Conservation (phyloP, 2,113 vertebrate genomes). For the Ibidorhyncha struthersii region DNA sequence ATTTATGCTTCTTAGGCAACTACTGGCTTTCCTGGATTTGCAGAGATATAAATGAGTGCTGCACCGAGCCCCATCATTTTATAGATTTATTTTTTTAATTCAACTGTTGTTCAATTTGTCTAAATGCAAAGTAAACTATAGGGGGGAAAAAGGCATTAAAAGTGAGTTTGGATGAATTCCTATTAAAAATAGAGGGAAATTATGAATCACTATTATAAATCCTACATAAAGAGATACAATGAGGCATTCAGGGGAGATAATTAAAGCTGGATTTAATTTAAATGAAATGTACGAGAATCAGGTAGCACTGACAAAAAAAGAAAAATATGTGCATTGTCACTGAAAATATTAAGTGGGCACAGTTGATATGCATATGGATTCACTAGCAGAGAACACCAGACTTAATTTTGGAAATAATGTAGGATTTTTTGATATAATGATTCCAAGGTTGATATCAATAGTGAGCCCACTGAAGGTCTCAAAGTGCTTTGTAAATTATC, state of each 20-base stretch:
- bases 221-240: not conserved
- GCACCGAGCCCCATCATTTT: not conserved
- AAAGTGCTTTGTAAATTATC: not conserved
- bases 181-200: not conserved
- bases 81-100: not conserved
- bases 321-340: not conserved
- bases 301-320: not conserved
- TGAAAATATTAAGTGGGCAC: not conserved
- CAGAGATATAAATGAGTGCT: not conserved
- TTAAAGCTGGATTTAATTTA: slow-evolving; percentile 18
- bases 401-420: not conserved
- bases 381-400: not conserved
- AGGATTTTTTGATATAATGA: not conserved
- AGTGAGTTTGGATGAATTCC: not conserved
- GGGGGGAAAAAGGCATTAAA: not conserved
- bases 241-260: not conserved
- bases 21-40: not conserved
- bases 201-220: not conserved
- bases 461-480: not conserved
- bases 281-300: not conserved
- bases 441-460: not conserved
- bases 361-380: not conserved
- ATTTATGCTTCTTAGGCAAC: not conserved
- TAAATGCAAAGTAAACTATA: not conserved
- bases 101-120: not conserved